Evolutionary conservation across 2,888 invertebrate species (phyloP), one percentile per base, ranked within the genome.

Genomic region (Galerucella pusilla): DNA sequence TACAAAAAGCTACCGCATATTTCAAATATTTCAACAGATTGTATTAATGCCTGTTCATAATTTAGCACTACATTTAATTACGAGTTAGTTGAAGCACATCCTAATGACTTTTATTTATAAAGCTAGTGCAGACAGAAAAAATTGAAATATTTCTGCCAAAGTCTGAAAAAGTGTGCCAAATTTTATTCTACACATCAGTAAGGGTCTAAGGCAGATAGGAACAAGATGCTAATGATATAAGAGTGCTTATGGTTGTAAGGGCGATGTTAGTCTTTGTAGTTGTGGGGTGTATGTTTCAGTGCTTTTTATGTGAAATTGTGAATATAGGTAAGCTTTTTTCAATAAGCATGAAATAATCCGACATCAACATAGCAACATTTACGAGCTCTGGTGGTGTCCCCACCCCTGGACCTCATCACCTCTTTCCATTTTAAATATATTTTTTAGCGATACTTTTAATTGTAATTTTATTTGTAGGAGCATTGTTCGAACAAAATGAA

Each of bases 401-500:
- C 35, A 35, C 35, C 4, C 35, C 35, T 35, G 28, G 2, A 28
- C 28, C 2, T 28, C 28, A 4, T 28, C 28, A 28, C 4, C 35
- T 6, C 35, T 35, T 4, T 6, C 35, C 35, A 35, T 5, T 35
- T 35, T 6, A 35, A 12, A 46, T 46, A 11, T 12, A 20, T 46
- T 12, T 46, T 46, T 46, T 46, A 46, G 35, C 35, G 35, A 6
- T 35, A 28, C 4, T 35, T 1, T 5, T 6, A 6, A 35, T 20
- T 20, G 20, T 35, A 35, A 35, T 35, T 68, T 16, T 57, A n/a
- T 52, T 61, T 77, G 20, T 20, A 83, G 83, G 74, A 35, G 83
- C 80, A 0, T 20, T 83, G n/a, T 83, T 83, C 70, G 83, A 82
- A 70, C 68, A 77, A 28, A 73, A 77, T 28, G 78, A 78, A 45